Conservation (phyloP, 2,888 invertebrate genomes). For the Epiperipatus broadwayi region DNA sequence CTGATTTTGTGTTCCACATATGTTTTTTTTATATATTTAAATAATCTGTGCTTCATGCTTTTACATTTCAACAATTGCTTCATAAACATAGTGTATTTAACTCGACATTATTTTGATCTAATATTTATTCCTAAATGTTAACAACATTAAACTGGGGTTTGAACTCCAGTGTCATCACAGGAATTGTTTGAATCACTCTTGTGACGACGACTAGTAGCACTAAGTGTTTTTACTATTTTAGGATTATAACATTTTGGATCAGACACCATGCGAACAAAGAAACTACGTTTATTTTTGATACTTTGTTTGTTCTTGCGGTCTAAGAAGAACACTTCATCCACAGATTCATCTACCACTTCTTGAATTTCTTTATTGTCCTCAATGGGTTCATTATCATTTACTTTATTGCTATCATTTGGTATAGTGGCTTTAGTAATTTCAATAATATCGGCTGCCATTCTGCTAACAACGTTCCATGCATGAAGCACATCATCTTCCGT, state of each 20-base stretch:
- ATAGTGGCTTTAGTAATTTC: conserved; percentile 41
- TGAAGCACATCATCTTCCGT: conserved; percentile 47
- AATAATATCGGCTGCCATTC: conserved; percentile 34
- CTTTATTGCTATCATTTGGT: background rate
- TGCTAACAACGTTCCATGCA: conserved; percentile 33
- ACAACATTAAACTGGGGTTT: conserved; percentile 7
- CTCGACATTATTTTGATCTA: too few species aligned
- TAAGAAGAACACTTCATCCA: conserved; percentile 12
- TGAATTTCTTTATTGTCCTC: conserved; percentile 18
- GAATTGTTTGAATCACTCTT: conserved; percentile 5
- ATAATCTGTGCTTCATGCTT: too few species aligned
- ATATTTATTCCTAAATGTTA: too few species aligned
- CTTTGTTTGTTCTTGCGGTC: conserved; percentile 16
- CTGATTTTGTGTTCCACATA: too few species aligned
- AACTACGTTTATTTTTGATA: conserved; percentile 18
- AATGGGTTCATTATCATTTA: background rate
- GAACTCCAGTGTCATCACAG: conserved; percentile 7
- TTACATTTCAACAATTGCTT: too few species aligned
- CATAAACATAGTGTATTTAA: too few species aligned
- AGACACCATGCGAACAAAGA: conserved; percentile 28
- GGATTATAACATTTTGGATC: conserved; percentile 29
- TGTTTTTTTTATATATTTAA: too few species aligned
- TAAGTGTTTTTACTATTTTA: conserved; percentile 27
- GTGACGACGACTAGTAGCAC: conserved; percentile 12
- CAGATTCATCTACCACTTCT: conserved; percentile 12